Evolutionary conservation across 2,797 vertebrate genomes (phyloP), one percentile per base, ranked within the genome.

Genomic region (Spinus pinus): DNA sequence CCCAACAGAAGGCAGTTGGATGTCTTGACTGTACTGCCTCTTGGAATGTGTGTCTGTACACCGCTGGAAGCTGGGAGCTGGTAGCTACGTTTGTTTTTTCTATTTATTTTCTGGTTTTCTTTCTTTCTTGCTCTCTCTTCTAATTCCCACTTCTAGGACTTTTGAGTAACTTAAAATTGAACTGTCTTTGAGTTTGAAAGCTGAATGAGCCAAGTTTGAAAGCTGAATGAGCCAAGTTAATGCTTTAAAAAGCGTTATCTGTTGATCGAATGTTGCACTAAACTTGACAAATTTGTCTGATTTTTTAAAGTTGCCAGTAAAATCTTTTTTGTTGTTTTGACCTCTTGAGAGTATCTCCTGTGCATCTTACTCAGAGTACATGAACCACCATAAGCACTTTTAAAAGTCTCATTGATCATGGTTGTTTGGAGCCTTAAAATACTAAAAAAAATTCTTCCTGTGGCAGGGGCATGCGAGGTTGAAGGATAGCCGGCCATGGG

Each of bases 1-100:
- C 17, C 0, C 0, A 70, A 19, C 21, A 27, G 9, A 31, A 54
- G 21, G 17, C 46, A 22, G 7, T 44, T 33, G 12, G 7, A 22
- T 41, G 3, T 33, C 30, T 61, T 53, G 30, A 25, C 49, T 9
- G 5, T 41, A 19, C 25, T 14, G 30, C 14, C 14, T 27, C 35
- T 70, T 62, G 49, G 56, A 54, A 35, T 41, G 7, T 47, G 17
- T 69, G 4, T 77, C 41, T 54, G 33, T 41, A 35, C 41, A 19
- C 33, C 0, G 0, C 56, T 62, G 73, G 49, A 78, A 62, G 41
- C 17, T 14, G 27, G 64, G 20, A 35, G 7, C 56, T 61, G 56
- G 73, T 86, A 54, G 9, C 33, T 70, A 2, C 15, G 12, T 69
- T 28, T 61, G 47, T 13, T 39, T 74, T 69, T 53, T 33, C 30